Evolutionary conservation across 2,888 invertebrate genomes (phyloP), one percentile per base, ranked within the genome.

Genomic region (Pediacus dermestoides): DNA sequence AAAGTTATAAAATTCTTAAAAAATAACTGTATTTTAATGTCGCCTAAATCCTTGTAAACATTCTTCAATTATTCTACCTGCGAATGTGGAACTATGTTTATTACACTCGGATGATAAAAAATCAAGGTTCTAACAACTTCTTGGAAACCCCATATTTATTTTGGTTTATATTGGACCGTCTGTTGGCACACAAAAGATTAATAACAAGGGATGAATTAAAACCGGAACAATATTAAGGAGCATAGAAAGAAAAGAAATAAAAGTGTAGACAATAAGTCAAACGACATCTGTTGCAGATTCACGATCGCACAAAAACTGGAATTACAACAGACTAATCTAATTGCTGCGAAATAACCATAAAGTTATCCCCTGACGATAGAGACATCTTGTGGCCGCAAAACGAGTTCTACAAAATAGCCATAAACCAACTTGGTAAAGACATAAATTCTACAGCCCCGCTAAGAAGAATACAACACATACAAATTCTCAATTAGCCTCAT

Each of bases 311-410:
- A 66, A 66, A 66, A 66, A 66, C 64, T 61, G 60, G 66, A 66
- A 65, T 65, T 65, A 63, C 65, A 61, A 63, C 64, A 60, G 66
- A 62, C 63, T 64, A 66, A 67, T 67, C 66, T 68, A 68, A 68
- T 68, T 68, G 68, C 67, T 57, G 58, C 56, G 62, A 60, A 66
- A 68, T 66, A 67, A 65, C 67, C 67, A 67, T 67, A 68, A 67
- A 67, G 65, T 60, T 57, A 61, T 64, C 63, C 64, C 61, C 55
- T 59, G 66, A 60, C 63, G 65, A 70, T 69, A 67, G 67, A 70
- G 70, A 68, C 70, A 68, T 70, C 68, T 67, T 68, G 67, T 61
- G 68, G 66, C 60, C 63, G 61, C 57, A 55, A 23, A 68, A 68
- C 67, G 62, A 64, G 67, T 67, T 67, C 61, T 60, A 58, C 59